Evolutionary conservation across 2,888 invertebrate genomes (phyloP).

Genomic region (Plusia festucae): DNA sequence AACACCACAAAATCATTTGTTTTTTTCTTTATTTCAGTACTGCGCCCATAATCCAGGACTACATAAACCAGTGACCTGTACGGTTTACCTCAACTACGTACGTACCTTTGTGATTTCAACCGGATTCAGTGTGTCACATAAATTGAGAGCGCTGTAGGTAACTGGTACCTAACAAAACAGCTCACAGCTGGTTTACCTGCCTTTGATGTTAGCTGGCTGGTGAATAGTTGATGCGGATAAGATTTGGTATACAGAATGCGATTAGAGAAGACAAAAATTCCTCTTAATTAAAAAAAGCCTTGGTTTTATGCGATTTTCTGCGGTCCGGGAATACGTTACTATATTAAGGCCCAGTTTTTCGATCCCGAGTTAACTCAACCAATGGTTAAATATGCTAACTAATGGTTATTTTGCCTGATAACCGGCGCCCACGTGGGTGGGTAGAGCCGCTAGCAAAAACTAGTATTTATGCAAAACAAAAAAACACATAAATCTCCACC

Average conservation of each 20-base stretch:
- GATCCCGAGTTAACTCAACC: no score
- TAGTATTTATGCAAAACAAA: no score
- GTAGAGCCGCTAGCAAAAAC: no score
- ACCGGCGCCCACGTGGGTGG: no score
- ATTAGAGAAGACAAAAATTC: neutral
- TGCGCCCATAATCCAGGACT: conserved; percentile 20
- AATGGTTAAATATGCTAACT: no score
- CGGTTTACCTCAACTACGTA: conserved; percentile 21
- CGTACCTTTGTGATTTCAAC: conserved; percentile 46
- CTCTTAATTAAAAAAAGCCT: no score
- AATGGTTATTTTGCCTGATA: no score
- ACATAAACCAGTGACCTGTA: conserved; percentile 20
- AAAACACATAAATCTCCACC: no score
- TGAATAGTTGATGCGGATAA: conserved; percentile 10
- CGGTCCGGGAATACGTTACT: no score
- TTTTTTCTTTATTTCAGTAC: neutral
- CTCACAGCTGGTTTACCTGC: conserved; percentile 14
- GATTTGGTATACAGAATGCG: conserved; percentile 1
- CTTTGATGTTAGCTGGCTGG: conserved; percentile 29
- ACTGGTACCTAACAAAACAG: conserved; percentile 28
- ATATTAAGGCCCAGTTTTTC: no score
- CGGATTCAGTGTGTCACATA: conserved; percentile 27
- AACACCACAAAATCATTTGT: neutral
- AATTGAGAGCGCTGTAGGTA: conserved; percentile 15
- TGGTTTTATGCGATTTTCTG: no score